phyloP scores from a whole-genome alignment of 2,797 vertebrate species.

The Muscicapa comitata region DNA sequence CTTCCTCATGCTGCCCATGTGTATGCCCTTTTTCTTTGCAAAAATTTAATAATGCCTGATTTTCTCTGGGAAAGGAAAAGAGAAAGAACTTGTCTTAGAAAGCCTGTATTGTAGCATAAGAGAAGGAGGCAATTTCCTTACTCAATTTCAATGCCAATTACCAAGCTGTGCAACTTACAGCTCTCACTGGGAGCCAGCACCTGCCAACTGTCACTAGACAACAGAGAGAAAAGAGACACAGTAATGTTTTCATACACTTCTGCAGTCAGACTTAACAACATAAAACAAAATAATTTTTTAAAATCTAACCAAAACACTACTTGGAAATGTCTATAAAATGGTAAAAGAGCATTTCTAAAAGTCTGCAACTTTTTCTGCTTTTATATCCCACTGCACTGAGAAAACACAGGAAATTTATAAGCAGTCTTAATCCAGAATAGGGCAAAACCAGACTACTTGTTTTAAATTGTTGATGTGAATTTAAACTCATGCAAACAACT shows the following conservation, averaged over 20 bases:
- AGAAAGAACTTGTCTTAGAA: slow-evolving; percentile 20
- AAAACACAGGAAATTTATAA: not conserved
- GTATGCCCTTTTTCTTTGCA: not conserved
- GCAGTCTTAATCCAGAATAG: not conserved
- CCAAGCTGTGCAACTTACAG: slow-evolving; percentile 30
- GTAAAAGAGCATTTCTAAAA: not conserved
- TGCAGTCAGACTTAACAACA: not conserved
- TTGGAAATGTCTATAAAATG: not conserved
- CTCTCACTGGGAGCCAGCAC: slow-evolving; percentile 16
- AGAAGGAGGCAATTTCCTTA: slow-evolving; percentile 36
- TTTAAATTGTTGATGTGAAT: not conserved
- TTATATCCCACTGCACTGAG: not conserved
- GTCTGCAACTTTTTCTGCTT: not conserved
- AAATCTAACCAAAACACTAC: not conserved
- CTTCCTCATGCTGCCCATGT: not conserved
- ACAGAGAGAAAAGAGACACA: not conserved
- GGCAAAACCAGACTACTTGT: not conserved
- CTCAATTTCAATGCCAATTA: slow-evolving; percentile 41
- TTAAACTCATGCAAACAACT: not conserved
- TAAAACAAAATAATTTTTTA: not conserved
- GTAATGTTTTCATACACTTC: not conserved
- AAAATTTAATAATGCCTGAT: not conserved
- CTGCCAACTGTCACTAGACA: slow-evolving; percentile 43
- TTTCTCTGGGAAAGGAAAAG: slow-evolving; percentile 4
- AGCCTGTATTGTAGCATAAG: not conserved